Percentiles rank a stretch among this genome's conserved stretches.
These are phyloP conservation scores for Lacanobia oleracea DNA, from an alignment of 2,888 invertebrate genomes.

Conservation along the genomic window DNA sequence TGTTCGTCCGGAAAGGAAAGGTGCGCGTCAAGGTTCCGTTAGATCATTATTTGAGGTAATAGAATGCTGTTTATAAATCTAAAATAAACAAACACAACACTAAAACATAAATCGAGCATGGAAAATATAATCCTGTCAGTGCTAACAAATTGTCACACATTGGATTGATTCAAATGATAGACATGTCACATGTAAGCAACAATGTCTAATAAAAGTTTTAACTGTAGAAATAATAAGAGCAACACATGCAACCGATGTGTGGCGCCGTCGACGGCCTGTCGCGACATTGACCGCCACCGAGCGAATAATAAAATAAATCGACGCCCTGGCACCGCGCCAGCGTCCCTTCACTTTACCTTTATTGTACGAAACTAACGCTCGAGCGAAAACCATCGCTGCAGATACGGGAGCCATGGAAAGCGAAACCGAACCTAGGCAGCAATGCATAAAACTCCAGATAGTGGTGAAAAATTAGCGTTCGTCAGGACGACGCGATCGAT, in stretches of 20 bases:
- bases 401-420: conserved; percentile 58
- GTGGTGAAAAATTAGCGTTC: conserved; percentile 39
- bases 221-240: conserved; percentile 76
- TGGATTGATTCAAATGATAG: conserved; percentile 44
- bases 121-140: neutral
- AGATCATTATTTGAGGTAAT: conserved; percentile 50
- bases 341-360: conserved; percentile 85
- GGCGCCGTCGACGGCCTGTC: conserved; percentile 82
- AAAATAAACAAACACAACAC: conserved; percentile 16
- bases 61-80: conserved; percentile 15
- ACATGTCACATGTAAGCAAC: conserved; percentile 46
- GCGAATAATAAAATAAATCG: conserved; percentile 89
- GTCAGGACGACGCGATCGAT: conserved; percentile 69
- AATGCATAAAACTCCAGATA: conserved; percentile 63
- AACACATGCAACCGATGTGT: conserved; percentile 82
- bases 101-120: neutral
- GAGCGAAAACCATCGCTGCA: conserved; percentile 70
- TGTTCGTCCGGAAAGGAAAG: conserved; percentile 61
- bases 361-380: conserved; percentile 73
- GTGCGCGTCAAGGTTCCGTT: conserved; percentile 60
- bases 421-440: conserved; percentile 64
- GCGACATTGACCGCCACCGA: conserved; percentile 89
- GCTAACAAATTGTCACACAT: conserved; percentile 9
- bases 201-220: conserved; percentile 66
- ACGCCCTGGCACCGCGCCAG: conserved; percentile 86